Evolutionary conservation across 1,140 invertebrate genomes (phyloP).

Genomic region (Meloidogyne hapla): DNA sequence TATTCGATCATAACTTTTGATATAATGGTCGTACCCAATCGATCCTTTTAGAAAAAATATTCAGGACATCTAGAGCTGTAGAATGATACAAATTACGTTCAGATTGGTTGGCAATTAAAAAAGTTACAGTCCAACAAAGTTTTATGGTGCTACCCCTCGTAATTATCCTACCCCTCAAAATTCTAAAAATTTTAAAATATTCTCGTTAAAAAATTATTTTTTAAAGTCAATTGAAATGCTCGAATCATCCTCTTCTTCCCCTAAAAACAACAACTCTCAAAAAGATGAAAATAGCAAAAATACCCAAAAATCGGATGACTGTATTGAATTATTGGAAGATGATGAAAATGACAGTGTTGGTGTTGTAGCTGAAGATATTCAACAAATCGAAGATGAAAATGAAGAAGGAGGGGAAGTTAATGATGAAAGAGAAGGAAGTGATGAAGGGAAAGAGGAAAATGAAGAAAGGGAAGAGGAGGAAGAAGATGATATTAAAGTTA

Average conservation of each 20-base stretch:
- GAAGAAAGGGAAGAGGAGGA: constrained; percentile 49
- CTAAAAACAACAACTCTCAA: neutral
- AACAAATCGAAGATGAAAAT: constrained; percentile 8
- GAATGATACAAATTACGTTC: no score
- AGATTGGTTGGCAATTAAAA: no score
- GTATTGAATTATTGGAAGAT: neutral
- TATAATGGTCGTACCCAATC: no score
- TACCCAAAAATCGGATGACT: neutral
- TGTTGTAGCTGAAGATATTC: constrained; percentile 8
- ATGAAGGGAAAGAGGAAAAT: constrained; percentile 26
- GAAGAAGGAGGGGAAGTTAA: constrained; percentile 39
- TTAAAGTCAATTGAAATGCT: neutral
- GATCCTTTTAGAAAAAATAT: no score
- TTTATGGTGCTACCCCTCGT: no score
- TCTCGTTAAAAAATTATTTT: no score
- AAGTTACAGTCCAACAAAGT: no score
- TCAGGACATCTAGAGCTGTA: no score
- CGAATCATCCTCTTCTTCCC: neutral
- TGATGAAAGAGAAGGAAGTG: constrained; percentile 38
- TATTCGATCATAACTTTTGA: no score
- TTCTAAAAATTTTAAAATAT: no score
- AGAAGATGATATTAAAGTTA: constrained; percentile 42
- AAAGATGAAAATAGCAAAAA: neutral
- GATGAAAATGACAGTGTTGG: neutral
- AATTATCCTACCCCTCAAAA: no score